Evolutionary conservation across 2,113 vertebrate genomes (phyloP).

Genomic region (Sylvietta virens): DNA sequence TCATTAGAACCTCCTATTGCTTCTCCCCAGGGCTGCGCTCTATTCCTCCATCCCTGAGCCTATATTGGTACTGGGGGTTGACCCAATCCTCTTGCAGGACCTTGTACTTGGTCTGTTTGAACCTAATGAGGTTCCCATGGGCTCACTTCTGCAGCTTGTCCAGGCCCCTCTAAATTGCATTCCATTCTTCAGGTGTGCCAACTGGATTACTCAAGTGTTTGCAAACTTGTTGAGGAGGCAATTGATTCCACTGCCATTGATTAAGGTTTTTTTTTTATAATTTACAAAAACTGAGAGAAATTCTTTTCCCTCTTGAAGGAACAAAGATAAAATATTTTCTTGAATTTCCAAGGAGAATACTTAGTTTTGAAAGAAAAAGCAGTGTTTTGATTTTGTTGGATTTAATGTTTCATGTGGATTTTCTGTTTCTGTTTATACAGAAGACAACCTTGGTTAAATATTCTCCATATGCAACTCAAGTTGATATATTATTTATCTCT

Average conservation of each 20-base stretch:
- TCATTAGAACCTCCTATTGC: rapidly evolving
- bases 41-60: too few species aligned
- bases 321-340: neutral
- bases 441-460: neutral
- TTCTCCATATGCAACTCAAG: neutral
- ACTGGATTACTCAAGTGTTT: neutral
- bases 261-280: neutral
- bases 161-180: neutral
- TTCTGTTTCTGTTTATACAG: neutral
- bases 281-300: neutral
- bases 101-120: neutral
- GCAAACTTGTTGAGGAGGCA: neutral
- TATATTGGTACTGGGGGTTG: neutral
- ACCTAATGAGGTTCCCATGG: neutral
- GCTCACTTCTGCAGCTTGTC: neutral
- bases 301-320: neutral
- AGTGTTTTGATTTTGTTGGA: neutral
- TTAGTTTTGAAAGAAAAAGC: neutral
- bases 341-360: neutral
- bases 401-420: neutral
- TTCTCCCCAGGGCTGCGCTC: neutral
- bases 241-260: neutral
- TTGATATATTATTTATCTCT: neutral
- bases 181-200: neutral
- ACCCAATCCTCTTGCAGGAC: neutral